Evolutionary conservation across 2,888 invertebrate genomes (phyloP).

Genomic region (Drosophila crucigera): DNA sequence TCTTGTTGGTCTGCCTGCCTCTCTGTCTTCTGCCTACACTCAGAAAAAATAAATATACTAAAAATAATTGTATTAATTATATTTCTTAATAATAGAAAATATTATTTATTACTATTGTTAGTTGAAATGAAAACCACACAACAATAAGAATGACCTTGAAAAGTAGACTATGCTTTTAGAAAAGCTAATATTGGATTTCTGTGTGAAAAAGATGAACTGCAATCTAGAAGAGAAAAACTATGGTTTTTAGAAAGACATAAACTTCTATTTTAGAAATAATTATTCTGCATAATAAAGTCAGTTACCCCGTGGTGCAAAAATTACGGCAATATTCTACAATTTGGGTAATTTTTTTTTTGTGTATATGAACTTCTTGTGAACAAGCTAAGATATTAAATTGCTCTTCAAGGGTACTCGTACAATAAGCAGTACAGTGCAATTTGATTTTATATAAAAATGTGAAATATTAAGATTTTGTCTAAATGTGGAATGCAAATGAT

Average conservation of each 20-base stretch:
- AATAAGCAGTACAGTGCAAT: not conserved
- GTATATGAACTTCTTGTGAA: not conserved
- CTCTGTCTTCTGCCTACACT: not conserved
- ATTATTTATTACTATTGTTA: not conserved
- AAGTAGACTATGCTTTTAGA: not conserved
- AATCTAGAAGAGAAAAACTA: not conserved
- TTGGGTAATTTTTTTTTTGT: not conserved
- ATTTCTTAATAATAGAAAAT: not conserved
- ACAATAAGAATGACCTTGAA: not conserved
- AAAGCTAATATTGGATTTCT: not conserved
- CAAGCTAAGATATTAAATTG: not conserved
- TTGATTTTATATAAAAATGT: not conserved
- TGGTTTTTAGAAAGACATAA: not conserved
- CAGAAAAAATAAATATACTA: not conserved
- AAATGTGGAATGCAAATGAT: not conserved
- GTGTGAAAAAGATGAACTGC: not conserved
- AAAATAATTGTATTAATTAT: not conserved
- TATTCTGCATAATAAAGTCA: not conserved
- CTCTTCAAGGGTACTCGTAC: not conserved
- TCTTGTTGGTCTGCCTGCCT: not conserved
- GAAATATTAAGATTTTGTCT: not conserved
- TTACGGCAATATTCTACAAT: not conserved
- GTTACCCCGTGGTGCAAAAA: not conserved
- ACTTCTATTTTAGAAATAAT: rapidly evolving
- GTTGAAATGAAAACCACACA: too few species aligned